phyloP scores from a whole-genome alignment of 2,888 invertebrate species.

The Ryuthela nishihirai region DNA sequence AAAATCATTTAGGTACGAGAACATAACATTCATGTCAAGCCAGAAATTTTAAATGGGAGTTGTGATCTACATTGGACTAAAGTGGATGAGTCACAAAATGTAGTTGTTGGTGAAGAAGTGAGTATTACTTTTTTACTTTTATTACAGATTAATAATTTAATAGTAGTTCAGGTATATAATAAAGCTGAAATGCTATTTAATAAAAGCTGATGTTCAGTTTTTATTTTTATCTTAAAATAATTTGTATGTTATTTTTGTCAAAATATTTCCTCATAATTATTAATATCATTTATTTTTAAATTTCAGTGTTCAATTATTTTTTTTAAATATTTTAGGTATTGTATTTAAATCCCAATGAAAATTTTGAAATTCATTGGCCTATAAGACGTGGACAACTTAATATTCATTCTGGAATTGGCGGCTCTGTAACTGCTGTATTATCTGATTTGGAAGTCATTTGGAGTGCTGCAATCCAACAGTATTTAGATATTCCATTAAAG shows the following conservation, averaged over 20 bases:
- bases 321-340: too few relatives aligned
- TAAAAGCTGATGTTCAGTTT: too few relatives aligned
- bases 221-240: too few relatives aligned
- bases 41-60: constrained; percentile 59
- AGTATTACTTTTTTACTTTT: constrained; percentile 21
- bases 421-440: constrained; percentile 76
- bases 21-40: constrained; percentile 73
- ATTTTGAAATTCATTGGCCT: constrained; percentile 86
- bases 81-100: constrained; percentile 50
- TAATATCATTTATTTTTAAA: too few relatives aligned
- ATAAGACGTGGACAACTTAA: constrained; percentile 83
- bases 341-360: constrained; percentile 61
- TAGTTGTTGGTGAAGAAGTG: constrained; percentile 71
- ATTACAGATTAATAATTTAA: too few relatives aligned
- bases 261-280: too few relatives aligned
- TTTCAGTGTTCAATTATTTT: too few relatives aligned
- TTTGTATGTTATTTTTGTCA: too few relatives aligned
- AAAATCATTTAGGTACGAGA: constrained; percentile 51
- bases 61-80: constrained; percentile 49
- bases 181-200: too few relatives aligned
- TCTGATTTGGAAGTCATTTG: constrained; percentile 85
- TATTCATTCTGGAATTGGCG: constrained; percentile 75
- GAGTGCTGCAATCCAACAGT: constrained; percentile 71
- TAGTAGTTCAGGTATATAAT: too few relatives aligned
- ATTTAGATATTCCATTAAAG: constrained; percentile 67